A percentile compares a stretch with the other conserved stretches of the same genome.
These are phyloP conservation scores for Pionites leucogaster DNA, from an alignment of 2,113 vertebrate genomes.

Conservation along the genomic window DNA sequence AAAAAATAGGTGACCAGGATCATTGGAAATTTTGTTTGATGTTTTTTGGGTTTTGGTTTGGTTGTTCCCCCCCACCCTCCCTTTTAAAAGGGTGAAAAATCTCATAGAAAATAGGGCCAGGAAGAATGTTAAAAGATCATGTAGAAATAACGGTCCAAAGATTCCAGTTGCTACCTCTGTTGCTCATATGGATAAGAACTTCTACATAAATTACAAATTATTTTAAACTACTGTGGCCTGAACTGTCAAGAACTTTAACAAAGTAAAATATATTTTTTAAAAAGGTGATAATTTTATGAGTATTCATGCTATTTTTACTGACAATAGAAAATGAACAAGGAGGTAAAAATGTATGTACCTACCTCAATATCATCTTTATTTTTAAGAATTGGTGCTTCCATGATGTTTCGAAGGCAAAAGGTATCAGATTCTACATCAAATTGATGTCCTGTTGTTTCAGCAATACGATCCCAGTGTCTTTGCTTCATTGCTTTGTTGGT, in stretches of 20 bases:
- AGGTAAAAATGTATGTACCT: neutral
- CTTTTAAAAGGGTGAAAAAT: neutral
- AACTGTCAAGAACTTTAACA: neutral
- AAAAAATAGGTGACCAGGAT: neutral
- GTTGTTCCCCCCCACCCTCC: neutral
- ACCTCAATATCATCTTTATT: slow-evolving; percentile 81
- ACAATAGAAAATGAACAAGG: neutral
- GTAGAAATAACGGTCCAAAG: neutral
- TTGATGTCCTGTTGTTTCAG: slow-evolving; percentile 72
- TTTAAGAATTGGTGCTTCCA: slow-evolving; percentile 80
- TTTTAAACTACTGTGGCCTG: neutral
- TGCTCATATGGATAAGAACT: neutral
- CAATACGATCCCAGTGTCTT: slow-evolving; percentile 80
- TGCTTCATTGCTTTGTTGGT: slow-evolving; percentile 77
- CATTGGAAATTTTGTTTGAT: neutral
- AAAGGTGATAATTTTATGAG: neutral
- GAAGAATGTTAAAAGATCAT: neutral
- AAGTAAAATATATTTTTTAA: neutral
- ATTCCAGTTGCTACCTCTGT: neutral
- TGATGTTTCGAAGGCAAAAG: slow-evolving; percentile 77
- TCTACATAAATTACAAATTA: neutral
- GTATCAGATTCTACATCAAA: slow-evolving; percentile 79
- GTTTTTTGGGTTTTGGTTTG: neutral
- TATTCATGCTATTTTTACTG: neutral
- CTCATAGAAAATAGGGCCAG: neutral